These are phyloP conservation scores for Ciconia boyciana DNA, from an alignment of 2,113 vertebrate species.

Conservation along the genomic window DNA sequence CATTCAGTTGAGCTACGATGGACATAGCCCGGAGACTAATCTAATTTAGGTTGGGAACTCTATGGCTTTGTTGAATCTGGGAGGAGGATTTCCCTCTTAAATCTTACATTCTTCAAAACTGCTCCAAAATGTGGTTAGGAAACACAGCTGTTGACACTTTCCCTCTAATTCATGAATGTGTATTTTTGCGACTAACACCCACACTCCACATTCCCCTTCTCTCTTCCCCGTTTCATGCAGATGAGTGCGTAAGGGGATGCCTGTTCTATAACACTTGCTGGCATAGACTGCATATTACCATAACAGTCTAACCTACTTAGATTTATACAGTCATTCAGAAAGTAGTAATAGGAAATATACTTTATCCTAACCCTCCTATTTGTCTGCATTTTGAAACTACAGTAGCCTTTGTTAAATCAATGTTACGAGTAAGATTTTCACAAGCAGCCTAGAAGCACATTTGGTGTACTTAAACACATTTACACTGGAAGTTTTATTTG, in stretches of 20 bases:
- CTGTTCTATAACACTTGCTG: neutral
- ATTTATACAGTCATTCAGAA: conserved; percentile 8
- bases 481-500: neutral
- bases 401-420: conserved; percentile 8
- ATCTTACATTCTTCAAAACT: neutral
- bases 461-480: neutral
- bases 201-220: neutral
- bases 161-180: neutral
- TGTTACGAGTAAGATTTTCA: neutral
- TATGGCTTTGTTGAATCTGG: neutral
- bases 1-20: neutral
- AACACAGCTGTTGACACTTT: neutral
- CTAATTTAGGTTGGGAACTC: neutral
- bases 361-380: neutral
- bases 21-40: neutral
- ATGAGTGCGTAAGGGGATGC: neutral
- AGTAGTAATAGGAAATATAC: neutral
- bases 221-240: neutral
- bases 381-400: neutral
- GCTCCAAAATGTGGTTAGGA: neutral
- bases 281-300: neutral
- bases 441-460: neutral
- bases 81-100: neutral
- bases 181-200: neutral
- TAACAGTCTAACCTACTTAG: neutral